Percentiles rank a stretch among this genome's conserved stretches.
Evolutionary conservation across 2,113 vertebrate genomes (phyloP).

Genomic region (Pitta sordida): DNA sequence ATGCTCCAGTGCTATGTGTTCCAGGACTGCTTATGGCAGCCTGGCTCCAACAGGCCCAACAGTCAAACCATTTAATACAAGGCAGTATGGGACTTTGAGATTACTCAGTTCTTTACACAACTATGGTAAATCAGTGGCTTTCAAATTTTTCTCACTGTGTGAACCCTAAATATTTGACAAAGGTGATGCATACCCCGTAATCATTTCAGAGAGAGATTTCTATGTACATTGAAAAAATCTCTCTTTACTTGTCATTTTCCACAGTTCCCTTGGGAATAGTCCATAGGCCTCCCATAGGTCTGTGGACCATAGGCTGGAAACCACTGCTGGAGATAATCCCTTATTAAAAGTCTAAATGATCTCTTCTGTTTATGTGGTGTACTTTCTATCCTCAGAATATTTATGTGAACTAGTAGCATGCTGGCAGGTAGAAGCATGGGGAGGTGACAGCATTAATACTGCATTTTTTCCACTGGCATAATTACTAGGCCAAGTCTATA

Average conservation of each 20-base stretch:
- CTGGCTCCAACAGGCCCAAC: not conserved
- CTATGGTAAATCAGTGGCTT: not conserved
- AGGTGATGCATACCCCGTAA: not conserved
- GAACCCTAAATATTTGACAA: not conserved
- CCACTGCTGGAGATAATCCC: conserved; percentile 8
- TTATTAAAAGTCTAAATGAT: conserved; percentile 52
- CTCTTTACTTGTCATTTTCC: not conserved
- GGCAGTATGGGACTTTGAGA: not conserved
- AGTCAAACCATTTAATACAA: not conserved
- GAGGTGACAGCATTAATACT: conserved; percentile 17
- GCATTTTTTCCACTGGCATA: conserved; percentile 45
- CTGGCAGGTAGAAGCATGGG: conserved; percentile 25
- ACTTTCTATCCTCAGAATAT: conserved; percentile 42
- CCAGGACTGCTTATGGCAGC: not conserved
- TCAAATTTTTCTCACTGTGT: not conserved
- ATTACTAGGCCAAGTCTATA: conserved; percentile 66
- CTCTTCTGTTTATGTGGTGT: conserved; percentile 27
- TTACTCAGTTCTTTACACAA: not conserved
- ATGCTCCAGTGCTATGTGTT: not conserved
- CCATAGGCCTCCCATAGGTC: not conserved
- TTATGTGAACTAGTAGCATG: conserved; percentile 29
- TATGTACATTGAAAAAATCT: not conserved
- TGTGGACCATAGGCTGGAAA: not conserved
- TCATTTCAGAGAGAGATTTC: not conserved
- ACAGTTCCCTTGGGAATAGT: not conserved